Evolutionary conservation across 2,797 vertebrate species (phyloP).

Genomic region (Tauraco hartlaubi): DNA sequence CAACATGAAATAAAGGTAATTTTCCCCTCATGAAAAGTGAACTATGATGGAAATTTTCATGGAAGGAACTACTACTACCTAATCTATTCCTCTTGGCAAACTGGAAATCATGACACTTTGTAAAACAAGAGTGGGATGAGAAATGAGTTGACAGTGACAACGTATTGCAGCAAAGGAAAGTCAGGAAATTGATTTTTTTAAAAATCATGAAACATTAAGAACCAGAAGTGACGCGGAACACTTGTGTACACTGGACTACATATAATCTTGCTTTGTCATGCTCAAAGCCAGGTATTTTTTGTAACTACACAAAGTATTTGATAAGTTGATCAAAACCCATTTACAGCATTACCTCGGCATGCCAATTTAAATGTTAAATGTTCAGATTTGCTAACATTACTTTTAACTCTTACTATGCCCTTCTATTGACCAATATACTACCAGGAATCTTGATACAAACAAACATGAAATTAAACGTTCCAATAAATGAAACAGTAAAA

Average conservation of each 20-base stretch:
- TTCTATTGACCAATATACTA: neutral
- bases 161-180: neutral
- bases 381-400: neutral
- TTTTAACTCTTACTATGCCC: neutral
- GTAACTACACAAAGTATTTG: neutral
- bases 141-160: neutral
- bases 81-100: neutral
- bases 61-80: neutral
- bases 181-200: neutral
- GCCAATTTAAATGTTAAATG: neutral
- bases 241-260: neutral
- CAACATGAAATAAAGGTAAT: neutral
- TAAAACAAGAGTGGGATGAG: neutral
- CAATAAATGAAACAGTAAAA: neutral
- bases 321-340: neutral
- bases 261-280: slow-evolving; percentile 30
- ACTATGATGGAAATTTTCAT: neutral
- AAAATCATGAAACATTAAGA: neutral
- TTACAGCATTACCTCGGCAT: neutral
- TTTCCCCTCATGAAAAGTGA: neutral
- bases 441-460: neutral
- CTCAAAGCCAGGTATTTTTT: neutral
- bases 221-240: neutral
- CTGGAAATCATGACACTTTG: neutral
- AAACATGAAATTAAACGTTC: neutral